A percentile compares a stretch with the other conserved stretches of the same genome.
These are phyloP conservation scores for Prolemur simus DNA, from an alignment of 2,113 vertebrate genomes.

Conservation along the genomic window DNA sequence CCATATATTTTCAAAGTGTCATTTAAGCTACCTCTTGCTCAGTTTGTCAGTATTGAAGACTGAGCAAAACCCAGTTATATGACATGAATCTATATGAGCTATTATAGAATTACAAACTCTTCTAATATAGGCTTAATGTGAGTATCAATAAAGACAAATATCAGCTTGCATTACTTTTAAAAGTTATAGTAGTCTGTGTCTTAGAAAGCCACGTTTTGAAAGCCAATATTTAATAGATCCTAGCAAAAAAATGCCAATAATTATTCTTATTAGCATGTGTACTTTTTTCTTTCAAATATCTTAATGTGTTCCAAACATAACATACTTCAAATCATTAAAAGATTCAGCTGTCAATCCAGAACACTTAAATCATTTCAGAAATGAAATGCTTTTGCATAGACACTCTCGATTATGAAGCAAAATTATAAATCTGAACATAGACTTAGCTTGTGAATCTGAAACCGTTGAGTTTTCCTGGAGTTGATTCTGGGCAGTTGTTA, in stretches of 20 bases:
- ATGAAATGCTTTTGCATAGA: background rate
- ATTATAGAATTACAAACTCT: background rate
- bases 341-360: background rate
- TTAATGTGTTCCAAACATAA: background rate
- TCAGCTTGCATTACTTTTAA: background rate
- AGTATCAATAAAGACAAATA: background rate
- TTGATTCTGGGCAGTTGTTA: slow-evolving; percentile 7
- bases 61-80: background rate
- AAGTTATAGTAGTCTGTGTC: background rate
- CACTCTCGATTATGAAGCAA: background rate
- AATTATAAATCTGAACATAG: background rate
- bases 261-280: background rate
- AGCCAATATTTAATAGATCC: background rate
- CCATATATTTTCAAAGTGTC: background rate
- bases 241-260: background rate
- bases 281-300: background rate
- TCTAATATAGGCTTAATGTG: background rate
- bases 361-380: background rate
- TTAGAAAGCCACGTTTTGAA: slow-evolving; percentile 2
- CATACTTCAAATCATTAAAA: background rate
- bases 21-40: background rate
- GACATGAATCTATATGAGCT: background rate
- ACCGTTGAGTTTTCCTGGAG: background rate
- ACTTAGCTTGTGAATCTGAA: background rate
- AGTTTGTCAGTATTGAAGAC: background rate